Evolutionary conservation across 2,797 vertebrate genomes (phyloP).

Genomic region (Notamacropus eugenii): DNA sequence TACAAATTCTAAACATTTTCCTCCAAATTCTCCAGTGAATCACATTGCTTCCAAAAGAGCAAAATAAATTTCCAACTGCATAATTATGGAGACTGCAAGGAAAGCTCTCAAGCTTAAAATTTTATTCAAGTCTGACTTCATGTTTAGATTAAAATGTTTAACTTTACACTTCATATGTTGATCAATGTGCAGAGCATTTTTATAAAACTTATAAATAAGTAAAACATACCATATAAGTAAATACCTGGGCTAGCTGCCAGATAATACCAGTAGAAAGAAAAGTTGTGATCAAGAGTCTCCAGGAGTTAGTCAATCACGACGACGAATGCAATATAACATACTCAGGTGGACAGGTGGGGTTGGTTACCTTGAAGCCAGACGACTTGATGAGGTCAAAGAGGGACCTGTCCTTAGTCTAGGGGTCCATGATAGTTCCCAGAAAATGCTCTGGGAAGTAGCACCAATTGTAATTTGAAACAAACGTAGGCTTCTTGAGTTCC

Average conservation of each 20-base stretch:
- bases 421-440: background rate
- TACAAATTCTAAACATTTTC: conserved; percentile 39
- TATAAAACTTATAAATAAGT: background rate
- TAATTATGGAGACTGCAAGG: background rate
- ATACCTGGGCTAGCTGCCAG: background rate
- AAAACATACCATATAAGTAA: background rate
- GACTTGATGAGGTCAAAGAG: background rate
- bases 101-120: conserved; percentile 34
- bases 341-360: background rate
- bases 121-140: conserved; percentile 25
- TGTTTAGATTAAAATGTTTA: conserved; percentile 24
- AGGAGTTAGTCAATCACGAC: background rate
- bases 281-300: background rate
- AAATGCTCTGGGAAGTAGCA: background rate
- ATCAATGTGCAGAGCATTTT: background rate
- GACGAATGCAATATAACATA: background rate
- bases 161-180: background rate
- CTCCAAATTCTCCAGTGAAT: conserved; percentile 29
- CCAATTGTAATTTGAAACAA: background rate
- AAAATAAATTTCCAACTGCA: conserved; percentile 42
- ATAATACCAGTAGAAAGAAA: background rate
- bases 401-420: background rate
- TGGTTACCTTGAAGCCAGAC: background rate
- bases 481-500: background rate
- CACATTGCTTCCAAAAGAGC: conserved; percentile 45